These are phyloP conservation scores for Caenorhabditis angaria DNA, from an alignment of 2,888 invertebrate species.

Conservation along the genomic window DNA sequence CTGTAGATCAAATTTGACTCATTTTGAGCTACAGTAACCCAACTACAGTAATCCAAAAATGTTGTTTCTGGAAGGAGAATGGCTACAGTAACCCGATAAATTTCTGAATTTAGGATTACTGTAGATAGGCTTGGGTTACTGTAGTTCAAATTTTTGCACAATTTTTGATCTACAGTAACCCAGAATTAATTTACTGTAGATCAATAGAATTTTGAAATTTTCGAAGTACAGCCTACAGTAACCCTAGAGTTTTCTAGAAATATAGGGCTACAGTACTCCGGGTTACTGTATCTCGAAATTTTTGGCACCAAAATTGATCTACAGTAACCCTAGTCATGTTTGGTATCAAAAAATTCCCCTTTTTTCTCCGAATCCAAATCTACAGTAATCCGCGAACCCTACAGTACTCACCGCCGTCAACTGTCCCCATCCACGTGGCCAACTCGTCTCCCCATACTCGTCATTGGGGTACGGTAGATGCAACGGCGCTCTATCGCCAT, in stretches of 20 bases:
- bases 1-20: too few species aligned
- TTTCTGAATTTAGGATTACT: too few species aligned
- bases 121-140: too few species aligned
- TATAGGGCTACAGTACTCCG: not conserved
- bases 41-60: too few species aligned
- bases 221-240: not conserved
- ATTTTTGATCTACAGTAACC: too few species aligned
- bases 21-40: too few species aligned
- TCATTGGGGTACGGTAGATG: slow-evolving; percentile 53
- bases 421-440: slow-evolving; percentile 51
- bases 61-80: too few species aligned
- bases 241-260: not conserved
- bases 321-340: not conserved
- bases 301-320: too few species aligned
- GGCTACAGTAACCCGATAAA: too few species aligned
- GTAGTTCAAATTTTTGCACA: too few species aligned
- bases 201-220: not conserved
- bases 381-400: too few species aligned
- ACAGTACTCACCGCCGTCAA: slow-evolving; percentile 43
- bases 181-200: too few species aligned
- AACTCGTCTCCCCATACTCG: slow-evolving; percentile 35
- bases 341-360: not conserved
- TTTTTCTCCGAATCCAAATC: not conserved
- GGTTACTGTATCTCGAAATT: not conserved
- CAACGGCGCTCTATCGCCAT: slow-evolving; percentile 79